Base-by-base conservation (phyloP, 2,113 vertebrate species). In the Vicugna pacos region DNA sequence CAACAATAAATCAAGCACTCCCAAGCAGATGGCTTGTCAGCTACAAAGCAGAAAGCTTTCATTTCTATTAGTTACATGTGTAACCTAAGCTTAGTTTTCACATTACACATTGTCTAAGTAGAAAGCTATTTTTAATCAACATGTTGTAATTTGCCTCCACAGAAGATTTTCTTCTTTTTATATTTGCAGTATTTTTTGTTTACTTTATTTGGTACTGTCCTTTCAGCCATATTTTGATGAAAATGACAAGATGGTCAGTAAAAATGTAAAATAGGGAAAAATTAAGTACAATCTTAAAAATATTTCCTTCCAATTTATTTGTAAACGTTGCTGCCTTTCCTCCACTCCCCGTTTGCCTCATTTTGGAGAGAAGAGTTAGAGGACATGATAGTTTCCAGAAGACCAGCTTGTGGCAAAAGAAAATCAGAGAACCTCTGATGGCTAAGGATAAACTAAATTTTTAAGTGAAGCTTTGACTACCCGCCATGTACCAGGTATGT, bases 1-100 rank as follows among this genome's bases (percentile, higher is more conserved):
- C 72, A 54, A 67, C 58, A 86, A 38, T 84, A 91, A 60, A 94
- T 88, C 24, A 84, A 85, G 19, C 35, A 70, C 30, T 6, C n/a
- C 52, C 20, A 94, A 28, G 42, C 58, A 95, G 67, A 82, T 42
- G 32, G 52, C 9, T 42, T 88, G 38, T 81, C 52, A 91, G 65
- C 72, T 77, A 76, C 12, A 67, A 75, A 94, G 73, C 46, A 90
- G 24, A 93, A 77, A 72, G 26, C 11, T 83, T 81, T 95, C 8
- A 11, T 79, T 86, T 95, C 38, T 56, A 70, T 91, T 84, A 93
- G 52, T 64, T 56, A 54, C 22, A 24, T 65, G 42, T 86, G 9
- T 62, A 86, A 86, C 30, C 35, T 73, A 91, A 64, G 26, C 58
- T 95, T 32, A 64, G 62, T 93, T 94, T 93, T 88, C 60, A 93